Evolutionary conservation across 2,888 invertebrate species (phyloP).

Genomic region (Drosophila neonasuta): DNA sequence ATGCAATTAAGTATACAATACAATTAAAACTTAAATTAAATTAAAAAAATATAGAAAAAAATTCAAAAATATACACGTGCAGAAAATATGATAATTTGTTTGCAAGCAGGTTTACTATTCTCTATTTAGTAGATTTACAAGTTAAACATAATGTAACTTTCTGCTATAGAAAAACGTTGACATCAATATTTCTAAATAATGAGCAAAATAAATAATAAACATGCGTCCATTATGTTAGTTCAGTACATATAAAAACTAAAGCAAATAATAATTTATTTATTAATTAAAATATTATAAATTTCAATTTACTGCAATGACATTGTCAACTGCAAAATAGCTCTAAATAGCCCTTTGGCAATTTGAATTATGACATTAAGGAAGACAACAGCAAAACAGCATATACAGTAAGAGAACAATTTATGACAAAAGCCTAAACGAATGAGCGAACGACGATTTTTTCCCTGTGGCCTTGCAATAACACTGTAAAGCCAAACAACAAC

Average conservation of each 20-base stretch:
- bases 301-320: constrained; percentile 10
- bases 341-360: constrained; percentile 39
- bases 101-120: too few relatives aligned
- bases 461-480: constrained; percentile 46
- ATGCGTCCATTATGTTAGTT: neutral
- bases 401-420: constrained; percentile 32
- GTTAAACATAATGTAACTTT: too few relatives aligned
- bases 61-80: too few relatives aligned
- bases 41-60: too few relatives aligned
- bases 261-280: neutral
- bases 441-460: constrained; percentile 44
- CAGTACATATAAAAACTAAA: neutral
- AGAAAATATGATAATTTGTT: too few relatives aligned
- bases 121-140: too few relatives aligned
- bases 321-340: constrained; percentile 34
- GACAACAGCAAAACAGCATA: constrained; percentile 36
- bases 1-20: too few relatives aligned
- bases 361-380: constrained; percentile 57
- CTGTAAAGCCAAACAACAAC: constrained; percentile 31
- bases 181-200: too few relatives aligned
- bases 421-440: constrained; percentile 50
- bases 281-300: constrained; percentile 13
- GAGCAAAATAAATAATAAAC: too few relatives aligned
- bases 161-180: too few relatives aligned
- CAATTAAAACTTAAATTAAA: neutral